Base-by-base conservation (phyloP, 2,113 vertebrate genomes). In the Neoarius graeffei region DNA sequence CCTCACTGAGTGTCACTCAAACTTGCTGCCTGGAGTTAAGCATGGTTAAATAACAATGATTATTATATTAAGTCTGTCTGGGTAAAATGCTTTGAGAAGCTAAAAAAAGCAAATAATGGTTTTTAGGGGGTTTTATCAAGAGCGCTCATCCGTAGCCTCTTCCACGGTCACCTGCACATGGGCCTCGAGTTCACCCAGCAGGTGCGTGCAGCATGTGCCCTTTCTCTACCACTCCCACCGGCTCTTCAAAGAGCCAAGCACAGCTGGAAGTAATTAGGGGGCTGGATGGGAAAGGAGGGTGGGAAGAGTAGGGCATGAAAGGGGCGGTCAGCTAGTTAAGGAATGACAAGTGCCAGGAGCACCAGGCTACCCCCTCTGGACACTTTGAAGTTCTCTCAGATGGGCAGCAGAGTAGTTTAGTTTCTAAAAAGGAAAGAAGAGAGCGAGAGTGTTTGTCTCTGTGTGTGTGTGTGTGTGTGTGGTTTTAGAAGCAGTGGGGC, bases 271-370 rank as follows among this genome's bases (percentile, higher is more conserved):
- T 92, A 85, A 92, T 92, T 91, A 91, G 59, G 87, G 85, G 83
- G 84, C 74, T 77, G 85, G 82, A 81, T 71, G 57, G 77, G 89
- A 83, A 73, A 74, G 76, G 56, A 82, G 87, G 83, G 59, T 77
- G 82, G 89, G 85, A 84, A 76, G 82, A 88, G 82, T 64, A 84
- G 87, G 87, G 82, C 87, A 88, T 64, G 25, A 82, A 76, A 88
- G 87, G 89, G 85, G 79, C 67, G 85, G 88, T 83, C 87, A 89
- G 73, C 81, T 86, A 87, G 85, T 90, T 89, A 90, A 85, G 86
- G 86, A 90, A 87, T 90, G 89, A 89, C 89, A 89, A 91, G 89
- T 90, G 90, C 90, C 90, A 91, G 90, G 90, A 91, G 89, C 89
- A 69, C 85, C 83, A 86, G 89, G 74, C 77, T 81, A 84, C 87